phyloP scores from a whole-genome alignment of 1,140 invertebrate species.

The Lordiphosa clarofinis region DNA sequence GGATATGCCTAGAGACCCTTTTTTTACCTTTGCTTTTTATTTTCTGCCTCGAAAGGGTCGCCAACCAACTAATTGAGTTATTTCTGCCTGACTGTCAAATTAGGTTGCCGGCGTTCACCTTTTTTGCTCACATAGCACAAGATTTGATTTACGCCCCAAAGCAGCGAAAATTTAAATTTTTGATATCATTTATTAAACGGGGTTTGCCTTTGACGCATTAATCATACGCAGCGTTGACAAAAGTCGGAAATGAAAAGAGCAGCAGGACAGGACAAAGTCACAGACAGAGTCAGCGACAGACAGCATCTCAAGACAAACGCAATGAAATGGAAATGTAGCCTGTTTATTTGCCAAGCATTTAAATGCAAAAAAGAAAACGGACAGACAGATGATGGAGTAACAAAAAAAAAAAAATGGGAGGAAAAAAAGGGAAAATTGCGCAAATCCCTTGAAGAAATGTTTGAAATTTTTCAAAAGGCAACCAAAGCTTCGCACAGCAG shows the following conservation, averaged over 20 bases:
- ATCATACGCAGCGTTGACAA: slow-evolving; percentile 66
- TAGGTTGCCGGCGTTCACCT: slow-evolving; percentile 48
- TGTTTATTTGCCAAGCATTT: slow-evolving; percentile 76
- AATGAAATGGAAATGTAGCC: slow-evolving; percentile 64
- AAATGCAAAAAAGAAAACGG: slow-evolving; percentile 48
- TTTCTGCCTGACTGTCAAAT: slow-evolving; percentile 70
- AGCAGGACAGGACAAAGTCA: slow-evolving; percentile 3
- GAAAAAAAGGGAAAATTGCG: slow-evolving; percentile 63
- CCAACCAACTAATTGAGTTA: slow-evolving; percentile 63
- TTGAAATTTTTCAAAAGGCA: slow-evolving; percentile 62
- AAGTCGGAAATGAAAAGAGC: slow-evolving; percentile 44
- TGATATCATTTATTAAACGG: slow-evolving; percentile 72
- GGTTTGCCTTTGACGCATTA: slow-evolving; percentile 37
- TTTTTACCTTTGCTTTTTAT: neutral
- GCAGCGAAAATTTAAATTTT: slow-evolving; percentile 62
- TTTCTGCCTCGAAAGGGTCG: slow-evolving; percentile 28
- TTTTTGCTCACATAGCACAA: slow-evolving; percentile 8
- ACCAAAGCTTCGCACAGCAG: slow-evolving; percentile 33
- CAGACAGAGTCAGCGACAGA: no score
- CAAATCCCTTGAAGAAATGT: slow-evolving; percentile 75
- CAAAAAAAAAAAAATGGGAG: neutral
- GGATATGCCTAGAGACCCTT: slow-evolving; percentile 33
- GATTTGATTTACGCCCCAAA: slow-evolving; percentile 60
- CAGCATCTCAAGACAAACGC: slow-evolving; percentile 24
- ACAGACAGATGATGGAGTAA: slow-evolving; percentile 18